A percentile compares a stretch with the other conserved stretches of the same genome.
Conservation (phyloP, 2,113 vertebrate species). For the Rhodinocichla rosea region DNA sequence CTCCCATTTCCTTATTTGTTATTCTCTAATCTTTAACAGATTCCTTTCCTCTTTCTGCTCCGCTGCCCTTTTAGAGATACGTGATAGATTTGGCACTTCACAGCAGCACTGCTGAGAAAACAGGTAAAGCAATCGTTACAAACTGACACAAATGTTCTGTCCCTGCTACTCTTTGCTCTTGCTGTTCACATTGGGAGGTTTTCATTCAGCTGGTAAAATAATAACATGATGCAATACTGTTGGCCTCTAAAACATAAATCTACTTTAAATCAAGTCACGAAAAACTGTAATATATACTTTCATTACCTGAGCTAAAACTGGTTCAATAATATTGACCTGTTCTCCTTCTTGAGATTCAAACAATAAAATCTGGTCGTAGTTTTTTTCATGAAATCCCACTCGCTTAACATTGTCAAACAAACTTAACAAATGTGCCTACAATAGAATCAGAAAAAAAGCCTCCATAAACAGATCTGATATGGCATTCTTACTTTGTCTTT, state of each 20-base stretch:
- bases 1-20: neutral
- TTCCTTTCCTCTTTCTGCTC: neutral
- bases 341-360: slow-evolving; percentile 76
- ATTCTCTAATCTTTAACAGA: neutral
- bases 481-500: neutral
- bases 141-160: neutral
- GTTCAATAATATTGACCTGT: slow-evolving; percentile 67
- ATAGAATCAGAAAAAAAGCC: neutral
- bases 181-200: neutral
- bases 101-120: neutral
- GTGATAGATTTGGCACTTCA: neutral
- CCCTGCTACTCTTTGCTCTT: neutral
- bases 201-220: neutral
- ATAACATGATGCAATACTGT: neutral
- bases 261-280: slow-evolving; percentile 5
- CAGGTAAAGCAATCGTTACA: neutral
- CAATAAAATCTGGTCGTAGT: slow-evolving; percentile 71
- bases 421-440: slow-evolving; percentile 70
- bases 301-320: slow-evolving; percentile 71
- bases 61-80: neutral
- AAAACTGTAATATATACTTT: slow-evolving; percentile 11
- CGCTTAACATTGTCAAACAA: slow-evolving; percentile 74
- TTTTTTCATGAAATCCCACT: slow-evolving; percentile 71
- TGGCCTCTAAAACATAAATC: neutral
- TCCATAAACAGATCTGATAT: neutral